Evolutionary conservation across 2,888 invertebrate genomes (phyloP).

Genomic region (Acleris emargana): DNA sequence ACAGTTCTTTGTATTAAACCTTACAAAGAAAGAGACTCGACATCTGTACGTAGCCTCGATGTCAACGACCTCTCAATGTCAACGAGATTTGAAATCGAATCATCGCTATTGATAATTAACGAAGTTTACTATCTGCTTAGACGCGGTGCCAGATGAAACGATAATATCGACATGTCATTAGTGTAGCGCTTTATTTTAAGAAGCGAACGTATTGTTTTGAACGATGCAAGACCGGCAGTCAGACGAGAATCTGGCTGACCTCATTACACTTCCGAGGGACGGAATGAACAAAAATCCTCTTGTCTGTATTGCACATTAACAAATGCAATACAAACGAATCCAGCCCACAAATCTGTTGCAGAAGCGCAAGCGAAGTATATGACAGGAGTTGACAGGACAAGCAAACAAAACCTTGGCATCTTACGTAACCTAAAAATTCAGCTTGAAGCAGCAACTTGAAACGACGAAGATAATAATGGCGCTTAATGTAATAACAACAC

Average conservation of each 20-base stretch:
- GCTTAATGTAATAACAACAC: conserved; percentile 50
- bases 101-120: conserved; percentile 62
- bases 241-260: conserved; percentile 12
- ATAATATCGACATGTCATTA: conserved; percentile 29
- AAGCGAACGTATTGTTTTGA: conserved; percentile 23
- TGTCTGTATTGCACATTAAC: conserved; percentile 17
- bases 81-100: conserved; percentile 62
- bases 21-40: conserved; percentile 57
- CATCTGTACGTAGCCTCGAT: conserved; percentile 56
- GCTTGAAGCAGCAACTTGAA: conserved; percentile 52
- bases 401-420: conserved; percentile 1
- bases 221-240: conserved; percentile 15
- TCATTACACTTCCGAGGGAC: conserved; percentile 26
- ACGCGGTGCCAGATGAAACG: conserved; percentile 13
- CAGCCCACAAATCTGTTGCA: background rate
- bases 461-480: conserved; percentile 52
- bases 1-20: conserved; percentile 38
- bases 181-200: conserved; percentile 28
- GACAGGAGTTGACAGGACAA: background rate
- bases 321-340: background rate
- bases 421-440: conserved; percentile 41
- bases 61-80: conserved; percentile 81
- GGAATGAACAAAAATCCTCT: conserved; percentile 22
- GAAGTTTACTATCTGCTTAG: conserved; percentile 49
- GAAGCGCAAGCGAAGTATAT: background rate